Conservation (phyloP, 2,888 invertebrate genomes). For the Seira sanloemensis region DNA sequence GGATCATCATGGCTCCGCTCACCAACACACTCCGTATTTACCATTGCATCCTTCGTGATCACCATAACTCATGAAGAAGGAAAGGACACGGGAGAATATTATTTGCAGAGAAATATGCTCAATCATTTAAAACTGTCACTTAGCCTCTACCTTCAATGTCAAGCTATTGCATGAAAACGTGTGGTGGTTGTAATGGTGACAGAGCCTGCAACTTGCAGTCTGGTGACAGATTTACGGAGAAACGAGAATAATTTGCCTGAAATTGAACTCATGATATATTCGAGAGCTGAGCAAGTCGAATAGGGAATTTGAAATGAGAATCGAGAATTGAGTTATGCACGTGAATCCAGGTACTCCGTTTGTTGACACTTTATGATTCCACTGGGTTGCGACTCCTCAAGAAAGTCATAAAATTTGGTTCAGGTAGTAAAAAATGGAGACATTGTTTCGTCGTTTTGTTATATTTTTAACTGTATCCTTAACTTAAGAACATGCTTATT, state of each 20-base stretch:
- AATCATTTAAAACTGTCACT: not conserved
- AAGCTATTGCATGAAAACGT: too few relatives aligned
- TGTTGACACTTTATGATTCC: too few relatives aligned
- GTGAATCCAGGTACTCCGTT: too few relatives aligned
- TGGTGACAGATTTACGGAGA: not conserved
- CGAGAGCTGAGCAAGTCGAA: too few relatives aligned
- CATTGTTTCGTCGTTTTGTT: not conserved
- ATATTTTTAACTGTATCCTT: not conserved
- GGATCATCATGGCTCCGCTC: not conserved
- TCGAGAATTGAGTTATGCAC: too few relatives aligned
- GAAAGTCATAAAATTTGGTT: not conserved
- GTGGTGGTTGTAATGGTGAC: not conserved
- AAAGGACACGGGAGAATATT: constrained; percentile 15
- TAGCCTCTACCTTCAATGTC: not conserved
- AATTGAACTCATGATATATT: too few relatives aligned
- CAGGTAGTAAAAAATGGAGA: constrained; percentile 23
- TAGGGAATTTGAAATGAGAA: too few relatives aligned
- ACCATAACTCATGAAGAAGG: constrained; percentile 2
- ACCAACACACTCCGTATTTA: not conserved
- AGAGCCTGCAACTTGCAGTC: too few relatives aligned
- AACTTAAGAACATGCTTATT: constrained; percentile 1
- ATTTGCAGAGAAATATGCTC: not conserved
- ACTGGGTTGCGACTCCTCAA: not conserved
- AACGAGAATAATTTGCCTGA: too few relatives aligned
- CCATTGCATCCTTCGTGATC: not conserved